Evolutionary conservation across 2,888 invertebrate species (phyloP), one percentile per base, ranked within the genome.

Genomic region (Tenthredo livida): DNA sequence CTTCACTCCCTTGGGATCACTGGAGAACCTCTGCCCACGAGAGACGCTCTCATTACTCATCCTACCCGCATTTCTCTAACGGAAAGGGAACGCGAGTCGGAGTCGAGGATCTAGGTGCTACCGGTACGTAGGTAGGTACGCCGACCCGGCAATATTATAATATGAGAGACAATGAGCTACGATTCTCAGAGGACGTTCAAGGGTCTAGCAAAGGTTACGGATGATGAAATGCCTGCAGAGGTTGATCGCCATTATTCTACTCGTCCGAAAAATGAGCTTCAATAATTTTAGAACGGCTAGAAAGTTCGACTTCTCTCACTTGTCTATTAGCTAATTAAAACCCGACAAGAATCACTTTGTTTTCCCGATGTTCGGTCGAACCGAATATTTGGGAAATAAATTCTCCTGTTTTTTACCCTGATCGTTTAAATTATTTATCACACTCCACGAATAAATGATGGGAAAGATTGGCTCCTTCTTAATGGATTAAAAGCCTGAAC

Each of bases 31-130:
- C 83, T 83, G 80, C 61, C 25, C 47, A 40, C 67, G 47, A 83
- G 70, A 83, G 61, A 65, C 67, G 83, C 29, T 70, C 83, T 83
- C 83, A 70, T 83, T 83, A 83, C 83, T 83, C 83, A 83, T 70
- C 67, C 83, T 47, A 73, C 73, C 73, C 72, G 72, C 43, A 43
- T 73, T 73, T 73, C 72, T n/a, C 72, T 25, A 43, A 43, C 40
- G 43, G 72, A 73, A 73, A 25, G 25, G 43, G 43, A 73, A 25
- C 40, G 43, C 43, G n/a, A 43, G 21, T 21, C 2, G 12, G 25
- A 40, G 17, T 73, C 4, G 12, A 43, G 72, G 40, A 43, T 73
- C 40, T 73, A 43, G 72, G 40, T 73, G 43, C 72, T 4, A 73
- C 72, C 21, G 21, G 73, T 72, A n/a, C 72, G 25, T 72, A n/a